A percentile compares a stretch with the other conserved stretches of the same genome.
phyloP scores from a whole-genome alignment of 2,888 invertebrate species.

The Agonopterix subpropinquella region DNA sequence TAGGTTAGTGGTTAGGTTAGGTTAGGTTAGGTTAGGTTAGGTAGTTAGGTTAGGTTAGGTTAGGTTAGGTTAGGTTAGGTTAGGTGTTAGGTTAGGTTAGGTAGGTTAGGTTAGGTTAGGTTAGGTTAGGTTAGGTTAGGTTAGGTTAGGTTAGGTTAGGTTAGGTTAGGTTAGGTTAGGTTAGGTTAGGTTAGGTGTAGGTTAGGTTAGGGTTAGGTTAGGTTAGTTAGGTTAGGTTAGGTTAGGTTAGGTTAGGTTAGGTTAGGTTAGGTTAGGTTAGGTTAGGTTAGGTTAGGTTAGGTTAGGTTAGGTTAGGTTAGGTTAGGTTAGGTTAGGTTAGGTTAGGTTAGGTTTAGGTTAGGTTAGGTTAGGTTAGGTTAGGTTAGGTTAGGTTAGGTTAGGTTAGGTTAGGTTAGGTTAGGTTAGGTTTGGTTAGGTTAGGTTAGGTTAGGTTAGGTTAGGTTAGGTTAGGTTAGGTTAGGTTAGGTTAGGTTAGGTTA shows the following conservation, averaged over 20 bases:
- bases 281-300: constrained; percentile 11
- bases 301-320: constrained; percentile 11
- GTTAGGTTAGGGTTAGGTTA: constrained; percentile 9
- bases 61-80: no score
- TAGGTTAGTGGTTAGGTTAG: constrained; percentile 2
- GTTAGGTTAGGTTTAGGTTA: constrained; percentile 14
- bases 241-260: constrained; percentile 12
- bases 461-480: constrained; percentile 14
- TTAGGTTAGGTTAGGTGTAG: constrained; percentile 6
- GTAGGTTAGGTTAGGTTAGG: no score
- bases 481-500: constrained; percentile 16
- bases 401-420: constrained; percentile 14
- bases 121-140: constrained; percentile 12
- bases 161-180: constrained; percentile 11
- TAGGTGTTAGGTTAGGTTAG: no score
- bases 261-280: constrained; percentile 12
- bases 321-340: constrained; percentile 13
- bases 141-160: constrained; percentile 12
- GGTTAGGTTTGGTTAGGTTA: constrained; percentile 8
- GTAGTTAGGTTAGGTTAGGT: no score
- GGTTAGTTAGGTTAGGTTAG: constrained; percentile 10
- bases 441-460: constrained; percentile 8
- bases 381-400: constrained; percentile 9
- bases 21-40: no score
- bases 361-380: constrained; percentile 10